phyloP scores from a whole-genome alignment of 1,140 invertebrate species.

The Sarcophaga bullata region DNA sequence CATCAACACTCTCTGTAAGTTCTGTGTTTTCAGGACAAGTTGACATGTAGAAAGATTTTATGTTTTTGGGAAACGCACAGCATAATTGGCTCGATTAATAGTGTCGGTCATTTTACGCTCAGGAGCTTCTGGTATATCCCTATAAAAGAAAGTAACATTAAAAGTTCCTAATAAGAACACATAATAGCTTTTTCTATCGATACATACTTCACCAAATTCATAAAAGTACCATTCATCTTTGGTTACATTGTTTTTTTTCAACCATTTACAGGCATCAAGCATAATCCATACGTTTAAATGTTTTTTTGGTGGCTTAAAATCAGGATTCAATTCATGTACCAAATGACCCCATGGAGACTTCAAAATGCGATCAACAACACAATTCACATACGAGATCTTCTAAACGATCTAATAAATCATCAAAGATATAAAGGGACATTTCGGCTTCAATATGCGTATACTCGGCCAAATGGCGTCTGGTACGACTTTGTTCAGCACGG shows the following conservation, averaged over 20 bases:
- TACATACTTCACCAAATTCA: constrained; percentile 93
- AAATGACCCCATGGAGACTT: constrained; percentile 83
- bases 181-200: constrained; percentile 2
- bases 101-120: constrained; percentile 99
- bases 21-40: constrained; percentile 84
- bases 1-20: constrained; percentile 97
- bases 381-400: constrained; percentile 98
- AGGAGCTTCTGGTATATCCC: constrained; percentile 99
- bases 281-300: constrained; percentile 96
- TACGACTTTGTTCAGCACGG: constrained; percentile 96
- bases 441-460: constrained; percentile 98
- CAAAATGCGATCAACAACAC: constrained; percentile 91
- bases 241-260: constrained; percentile 91
- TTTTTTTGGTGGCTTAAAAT: constrained; percentile 86
- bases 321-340: constrained; percentile 91
- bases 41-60: constrained; percentile 99
- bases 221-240: constrained; percentile 99
- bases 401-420: constrained; percentile 88
- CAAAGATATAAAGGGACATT: constrained; percentile 95
- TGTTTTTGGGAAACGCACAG: constrained; percentile 94
- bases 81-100: constrained; percentile 96
- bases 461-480: constrained; percentile 95
- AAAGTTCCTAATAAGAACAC: constrained; percentile 1
- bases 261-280: constrained; percentile 92
- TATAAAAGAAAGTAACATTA: constrained; percentile 58